These are phyloP conservation scores for Falco naumanni DNA, from an alignment of 2,797 vertebrate genomes.

Conservation along the genomic window DNA sequence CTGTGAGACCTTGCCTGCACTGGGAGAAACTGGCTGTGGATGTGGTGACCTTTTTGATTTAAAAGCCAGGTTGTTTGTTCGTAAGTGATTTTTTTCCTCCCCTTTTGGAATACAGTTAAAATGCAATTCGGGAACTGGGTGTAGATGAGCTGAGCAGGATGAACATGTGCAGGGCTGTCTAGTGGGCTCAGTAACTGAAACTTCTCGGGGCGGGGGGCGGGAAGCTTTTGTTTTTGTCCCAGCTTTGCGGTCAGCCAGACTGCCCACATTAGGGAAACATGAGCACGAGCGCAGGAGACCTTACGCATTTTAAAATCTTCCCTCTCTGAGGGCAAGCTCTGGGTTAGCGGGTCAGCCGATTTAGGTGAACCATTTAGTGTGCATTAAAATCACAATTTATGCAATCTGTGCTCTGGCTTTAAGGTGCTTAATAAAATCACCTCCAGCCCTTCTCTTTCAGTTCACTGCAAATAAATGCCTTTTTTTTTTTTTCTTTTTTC, in stretches of 20 bases:
- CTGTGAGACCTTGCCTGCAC: rapidly evolving
- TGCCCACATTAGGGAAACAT: background rate
- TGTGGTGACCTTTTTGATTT: background rate
- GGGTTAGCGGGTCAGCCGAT: constrained; percentile 4
- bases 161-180: rapidly evolving
- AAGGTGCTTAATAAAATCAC: constrained; percentile 53
- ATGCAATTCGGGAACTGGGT: rapidly evolving
- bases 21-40: too few species aligned
- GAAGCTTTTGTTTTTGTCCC: background rate
- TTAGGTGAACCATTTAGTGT: background rate
- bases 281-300: rapidly evolving
- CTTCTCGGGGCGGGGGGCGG: background rate
- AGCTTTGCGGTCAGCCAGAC: background rate
- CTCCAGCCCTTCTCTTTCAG: constrained; percentile 9
- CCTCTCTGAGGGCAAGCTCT: background rate
- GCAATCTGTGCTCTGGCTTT: background rate
- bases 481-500: background rate
- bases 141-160: background rate
- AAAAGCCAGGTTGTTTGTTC: background rate
- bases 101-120: background rate
- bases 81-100: background rate
- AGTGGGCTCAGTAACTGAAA: rapidly evolving
- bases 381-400: constrained; percentile 28
- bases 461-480: background rate
- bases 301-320: constrained; percentile 42